These are phyloP conservation scores for Porites lobata DNA, from an alignment of 92 coral and sea anemone species.

Conservation along the genomic window DNA sequence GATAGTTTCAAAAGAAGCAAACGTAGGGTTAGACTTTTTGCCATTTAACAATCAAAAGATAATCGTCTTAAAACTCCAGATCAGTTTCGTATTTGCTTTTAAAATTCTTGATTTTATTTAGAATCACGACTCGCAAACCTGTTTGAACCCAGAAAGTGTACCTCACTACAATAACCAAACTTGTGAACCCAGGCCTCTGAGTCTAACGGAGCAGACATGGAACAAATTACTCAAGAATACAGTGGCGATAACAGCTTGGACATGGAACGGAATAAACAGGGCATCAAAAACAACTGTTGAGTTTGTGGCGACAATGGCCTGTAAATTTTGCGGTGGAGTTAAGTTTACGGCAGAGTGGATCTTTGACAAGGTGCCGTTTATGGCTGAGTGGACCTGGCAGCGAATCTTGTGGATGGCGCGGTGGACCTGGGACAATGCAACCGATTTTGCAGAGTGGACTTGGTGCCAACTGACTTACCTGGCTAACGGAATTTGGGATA, in stretches of 20 bases:
- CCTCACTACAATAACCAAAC: not conserved
- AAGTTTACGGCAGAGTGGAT: not conserved
- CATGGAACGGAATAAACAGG: not conserved
- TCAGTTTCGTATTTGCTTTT: not conserved
- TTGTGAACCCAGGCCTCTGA: not conserved
- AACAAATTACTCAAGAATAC: not conserved
- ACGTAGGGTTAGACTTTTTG: not conserved
- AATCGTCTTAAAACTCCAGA: not conserved
- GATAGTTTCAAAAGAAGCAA: no score
- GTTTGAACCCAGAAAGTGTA: not conserved
- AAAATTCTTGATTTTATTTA: not conserved
- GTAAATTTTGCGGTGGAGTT: not conserved
- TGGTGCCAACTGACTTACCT: not conserved
- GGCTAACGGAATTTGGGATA: not conserved
- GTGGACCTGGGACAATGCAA: not conserved
- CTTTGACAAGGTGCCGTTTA: not conserved
- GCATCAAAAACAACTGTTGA: not conserved
- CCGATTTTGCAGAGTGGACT: not conserved
- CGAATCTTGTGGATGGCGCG: not conserved
- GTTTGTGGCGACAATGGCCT: no score
- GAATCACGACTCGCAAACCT: not conserved
- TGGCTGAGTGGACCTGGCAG: not conserved
- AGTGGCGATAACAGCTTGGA: not conserved
- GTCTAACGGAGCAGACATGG: not conserved
- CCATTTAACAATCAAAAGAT: not conserved